These are phyloP conservation scores for Bothrops jararaca DNA, from an alignment of 2,113 vertebrate species.

Conservation along the genomic window DNA sequence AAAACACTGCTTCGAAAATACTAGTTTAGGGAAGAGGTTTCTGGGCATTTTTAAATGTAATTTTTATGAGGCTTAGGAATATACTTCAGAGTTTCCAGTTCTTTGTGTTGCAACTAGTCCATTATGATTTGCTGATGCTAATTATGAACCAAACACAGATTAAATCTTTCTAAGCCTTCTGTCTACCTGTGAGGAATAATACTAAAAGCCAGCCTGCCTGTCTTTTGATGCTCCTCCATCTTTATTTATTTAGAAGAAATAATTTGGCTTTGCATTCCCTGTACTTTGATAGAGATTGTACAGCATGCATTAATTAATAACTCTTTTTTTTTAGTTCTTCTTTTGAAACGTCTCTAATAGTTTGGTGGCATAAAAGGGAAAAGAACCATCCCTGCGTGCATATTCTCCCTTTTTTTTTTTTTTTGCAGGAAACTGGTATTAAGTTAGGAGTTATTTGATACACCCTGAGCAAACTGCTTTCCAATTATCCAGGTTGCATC, in stretches of 20 bases:
- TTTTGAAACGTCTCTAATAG: background rate
- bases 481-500: conserved; percentile 32
- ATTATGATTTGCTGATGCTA: background rate
- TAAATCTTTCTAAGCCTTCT: background rate
- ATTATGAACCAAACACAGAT: background rate
- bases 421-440: background rate
- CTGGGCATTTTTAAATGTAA: background rate
- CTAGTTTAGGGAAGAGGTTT: background rate
- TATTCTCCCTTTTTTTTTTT: background rate
- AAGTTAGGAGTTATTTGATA: background rate
- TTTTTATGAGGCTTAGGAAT: background rate
- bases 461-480: background rate
- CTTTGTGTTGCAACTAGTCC: background rate
- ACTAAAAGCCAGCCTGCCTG: background rate
- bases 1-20: background rate
- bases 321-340: background rate
- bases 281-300: background rate
- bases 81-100: rapidly evolving
- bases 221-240: background rate
- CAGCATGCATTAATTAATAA: background rate
- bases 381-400: background rate
- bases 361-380: background rate
- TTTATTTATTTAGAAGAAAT: background rate
- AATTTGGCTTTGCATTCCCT: background rate
- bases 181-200: background rate